Evolutionary conservation across 2,888 invertebrate species (phyloP), one percentile per base, ranked within the genome.

Genomic region (Odontomyia ornata): DNA sequence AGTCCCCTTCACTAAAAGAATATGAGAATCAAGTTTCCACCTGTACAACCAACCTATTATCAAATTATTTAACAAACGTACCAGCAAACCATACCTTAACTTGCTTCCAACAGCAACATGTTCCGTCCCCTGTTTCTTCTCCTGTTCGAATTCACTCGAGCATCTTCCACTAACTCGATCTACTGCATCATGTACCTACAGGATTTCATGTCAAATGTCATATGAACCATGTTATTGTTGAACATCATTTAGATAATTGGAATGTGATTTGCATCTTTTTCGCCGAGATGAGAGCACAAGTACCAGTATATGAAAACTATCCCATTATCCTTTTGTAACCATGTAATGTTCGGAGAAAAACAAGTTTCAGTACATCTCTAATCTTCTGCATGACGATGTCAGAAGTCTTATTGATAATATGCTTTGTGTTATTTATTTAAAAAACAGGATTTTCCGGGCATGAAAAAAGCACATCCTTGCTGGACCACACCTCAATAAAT

Each of bases 161-260:
- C 23, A 36, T 67, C 21, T 52, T 36, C 52, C 52, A n/a, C 52
- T n/a, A 52, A 52, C 52, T 15, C n/a, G 7, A 52, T 52, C 52
- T 3, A 18, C 18, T n/a, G 18, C 52, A 52, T 52, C 52, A 52
- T 52, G 18, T 52, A 52, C 52, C 15, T 9, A 52, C 52, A 52
- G 2, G 52, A 52, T 72, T 57, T 25, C 47, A 78, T 78, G 78
- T 78, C 78, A 78, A 78, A 78, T 78, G 78, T 78, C 78, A 78
- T 71, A 36, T 73, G 73, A 60, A 36, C 52, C n/a, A 73, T 73
- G 57, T 57, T 73, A 64, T 65, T 73, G 76, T 57, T 69, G 57
- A 73, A 76, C 78, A 76, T 67, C 76, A 78, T 73, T 78, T 76
- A 57, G 76, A 78, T 78, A 78, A 78, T 78, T 78, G 78, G 78